phyloP scores from a whole-genome alignment of 2,113 vertebrate genomes.

The Platycercus adscitus region DNA sequence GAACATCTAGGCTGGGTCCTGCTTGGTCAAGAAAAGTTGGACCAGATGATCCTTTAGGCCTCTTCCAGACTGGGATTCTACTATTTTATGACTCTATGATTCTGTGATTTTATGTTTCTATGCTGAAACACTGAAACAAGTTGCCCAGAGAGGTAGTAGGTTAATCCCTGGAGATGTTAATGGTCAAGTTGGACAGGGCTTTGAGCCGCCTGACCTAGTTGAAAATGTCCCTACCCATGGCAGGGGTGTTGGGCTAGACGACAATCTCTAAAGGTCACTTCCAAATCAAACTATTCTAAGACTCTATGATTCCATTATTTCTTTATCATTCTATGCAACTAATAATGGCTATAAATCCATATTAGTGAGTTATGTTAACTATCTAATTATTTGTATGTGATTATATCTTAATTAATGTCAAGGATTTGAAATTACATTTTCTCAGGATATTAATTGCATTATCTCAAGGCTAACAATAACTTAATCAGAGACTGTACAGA shows the following conservation, averaged over 20 bases:
- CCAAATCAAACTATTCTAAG: background rate
- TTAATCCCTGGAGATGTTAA: background rate
- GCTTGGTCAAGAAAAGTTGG: background rate
- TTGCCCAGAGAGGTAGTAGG: background rate
- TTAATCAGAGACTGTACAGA: background rate
- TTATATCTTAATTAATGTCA: background rate
- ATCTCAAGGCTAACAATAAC: background rate
- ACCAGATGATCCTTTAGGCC: background rate
- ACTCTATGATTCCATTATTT: background rate
- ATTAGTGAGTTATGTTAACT: background rate
- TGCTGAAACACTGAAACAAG: background rate
- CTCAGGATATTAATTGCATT: background rate
- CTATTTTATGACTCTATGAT: background rate
- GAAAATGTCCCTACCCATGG: background rate
- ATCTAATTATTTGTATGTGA: background rate
- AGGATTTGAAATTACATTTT: background rate
- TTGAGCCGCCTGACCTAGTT: background rate
- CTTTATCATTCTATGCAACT: background rate
- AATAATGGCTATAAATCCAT: background rate
- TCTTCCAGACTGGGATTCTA: background rate
- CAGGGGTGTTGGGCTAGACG: background rate
- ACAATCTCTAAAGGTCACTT: background rate
- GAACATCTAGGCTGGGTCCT: background rate
- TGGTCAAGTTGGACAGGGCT: background rate
- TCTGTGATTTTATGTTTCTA: background rate